Base-by-base conservation (phyloP, 37 sponge, comb jelly and placozoan genomes). In the Beroe ovata region DNA sequence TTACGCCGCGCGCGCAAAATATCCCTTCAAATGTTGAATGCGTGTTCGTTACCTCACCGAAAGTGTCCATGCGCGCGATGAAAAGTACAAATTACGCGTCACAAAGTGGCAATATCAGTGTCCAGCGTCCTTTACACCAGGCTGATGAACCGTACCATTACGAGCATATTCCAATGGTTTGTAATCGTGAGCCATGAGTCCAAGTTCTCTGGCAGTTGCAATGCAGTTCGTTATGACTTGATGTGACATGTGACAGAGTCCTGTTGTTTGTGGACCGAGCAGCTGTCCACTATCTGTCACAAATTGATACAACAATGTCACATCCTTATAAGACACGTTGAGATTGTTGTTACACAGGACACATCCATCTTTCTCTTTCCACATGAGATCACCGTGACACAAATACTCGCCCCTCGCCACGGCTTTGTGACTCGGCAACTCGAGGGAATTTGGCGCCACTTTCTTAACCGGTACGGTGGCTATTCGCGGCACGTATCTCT, bases 1-100 rank as follows among this genome's bases (percentile, higher is more conserved):
- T 25, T 61, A 16, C 63, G n/a, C n/a, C n/a, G 63, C 28, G 84
- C 84, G 84, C 84, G 47, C 84, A 77, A 77, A 77, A 77, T 77
- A 42, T 77, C 84, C n/a, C 54, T 6, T 16, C 19, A 77, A 42
- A 36, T 77, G 84, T 77, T 77, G 84, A 77, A 20, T 42, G 28
- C 54, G 28, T 8, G 1, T n/a, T 32, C 47, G 38, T 77, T 25
- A 42, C 38, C 23, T 0, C 28, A 77, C 28, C 23, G 28, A 23
- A 22, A 42, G 41, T 1, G 8, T 3, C 28, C 18, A 2, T 11
- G 84, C 84, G 84, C 84, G 28, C 21, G 28, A 20, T 25, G 26
- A 2, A 77, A 77, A 77, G 8, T 35, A 77, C 84, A 0, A 37
- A 77, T 4, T 40, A 32, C 28, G 22, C 25, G 26, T 33, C 42